Evolutionary conservation across 2,113 vertebrate genomes (phyloP).

Genomic region (Actinemys pallida): DNA sequence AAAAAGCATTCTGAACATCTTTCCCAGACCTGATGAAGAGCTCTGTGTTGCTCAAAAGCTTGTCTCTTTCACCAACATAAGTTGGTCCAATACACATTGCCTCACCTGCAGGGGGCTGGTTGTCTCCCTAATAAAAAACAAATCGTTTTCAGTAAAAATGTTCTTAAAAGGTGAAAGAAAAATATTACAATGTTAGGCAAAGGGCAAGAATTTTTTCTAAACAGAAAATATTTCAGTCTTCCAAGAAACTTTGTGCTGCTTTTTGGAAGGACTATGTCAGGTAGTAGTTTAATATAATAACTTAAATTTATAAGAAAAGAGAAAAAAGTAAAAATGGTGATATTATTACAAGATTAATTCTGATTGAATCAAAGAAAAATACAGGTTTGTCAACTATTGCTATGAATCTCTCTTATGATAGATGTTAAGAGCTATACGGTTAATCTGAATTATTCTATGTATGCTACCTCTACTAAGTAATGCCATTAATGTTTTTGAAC

Average conservation of each 20-base stretch:
- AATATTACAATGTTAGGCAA: background rate
- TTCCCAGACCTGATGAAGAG: background rate
- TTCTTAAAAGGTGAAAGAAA: background rate
- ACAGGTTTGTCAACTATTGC: background rate
- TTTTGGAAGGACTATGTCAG: background rate
- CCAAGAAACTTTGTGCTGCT: background rate
- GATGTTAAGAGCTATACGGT: background rate
- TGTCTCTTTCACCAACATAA: background rate
- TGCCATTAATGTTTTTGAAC: background rate
- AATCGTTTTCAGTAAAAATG: background rate
- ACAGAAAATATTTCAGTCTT: background rate
- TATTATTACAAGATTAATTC: background rate
- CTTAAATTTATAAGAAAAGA: background rate
- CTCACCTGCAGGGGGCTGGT: background rate
- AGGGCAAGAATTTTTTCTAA: background rate
- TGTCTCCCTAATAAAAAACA: background rate
- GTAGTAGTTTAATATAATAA: background rate
- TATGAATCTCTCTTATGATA: background rate
- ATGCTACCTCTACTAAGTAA: background rate
- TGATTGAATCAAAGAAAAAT: background rate
- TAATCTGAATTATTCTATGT: background rate
- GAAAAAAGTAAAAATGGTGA: background rate
- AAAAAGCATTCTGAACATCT: background rate
- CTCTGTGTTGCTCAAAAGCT: background rate
- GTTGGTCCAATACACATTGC: background rate